phyloP scores from a whole-genome alignment of 2,113 vertebrate species.

The Tamias sibiricus region DNA sequence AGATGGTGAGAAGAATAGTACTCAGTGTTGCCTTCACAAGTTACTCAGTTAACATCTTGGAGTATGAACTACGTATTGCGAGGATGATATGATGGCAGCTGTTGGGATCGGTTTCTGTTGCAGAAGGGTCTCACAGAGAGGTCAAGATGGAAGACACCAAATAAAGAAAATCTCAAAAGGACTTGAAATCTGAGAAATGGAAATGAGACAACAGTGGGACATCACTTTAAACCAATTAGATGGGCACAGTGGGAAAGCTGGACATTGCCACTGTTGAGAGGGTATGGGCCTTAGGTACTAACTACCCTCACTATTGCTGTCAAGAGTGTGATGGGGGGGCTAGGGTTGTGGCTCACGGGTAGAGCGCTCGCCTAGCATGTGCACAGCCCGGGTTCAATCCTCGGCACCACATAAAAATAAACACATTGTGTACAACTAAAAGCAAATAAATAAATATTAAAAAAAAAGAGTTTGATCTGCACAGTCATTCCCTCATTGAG shows the following conservation, averaged over 20 bases:
- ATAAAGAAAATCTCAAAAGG: background rate
- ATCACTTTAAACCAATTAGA: background rate
- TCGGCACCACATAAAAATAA: too few species aligned
- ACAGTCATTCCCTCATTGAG: background rate
- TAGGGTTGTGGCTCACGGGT: too few species aligned
- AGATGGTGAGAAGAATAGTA: background rate
- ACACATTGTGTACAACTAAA: too few species aligned
- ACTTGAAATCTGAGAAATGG: background rate
- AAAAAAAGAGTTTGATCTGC: too few species aligned
- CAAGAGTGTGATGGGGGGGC: too few species aligned
- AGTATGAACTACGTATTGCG: background rate
- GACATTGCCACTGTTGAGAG: background rate
- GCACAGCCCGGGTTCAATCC: too few species aligned
- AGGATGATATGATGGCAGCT: too few species aligned
- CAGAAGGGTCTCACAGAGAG: background rate
- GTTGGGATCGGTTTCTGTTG: background rate
- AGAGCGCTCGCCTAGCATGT: too few species aligned
- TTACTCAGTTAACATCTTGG: background rate
- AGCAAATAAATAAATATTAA: too few species aligned
- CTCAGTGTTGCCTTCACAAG: background rate
- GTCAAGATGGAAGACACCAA: background rate
- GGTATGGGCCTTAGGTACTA: background rate
- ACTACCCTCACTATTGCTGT: background rate
- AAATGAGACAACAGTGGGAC: background rate
- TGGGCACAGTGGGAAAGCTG: background rate